A percentile compares a stretch with the other conserved stretches of the same genome.
Conservation (phyloP, 2,113 vertebrate genomes). For the Sinocyclocheilus anshuiensis region DNA sequence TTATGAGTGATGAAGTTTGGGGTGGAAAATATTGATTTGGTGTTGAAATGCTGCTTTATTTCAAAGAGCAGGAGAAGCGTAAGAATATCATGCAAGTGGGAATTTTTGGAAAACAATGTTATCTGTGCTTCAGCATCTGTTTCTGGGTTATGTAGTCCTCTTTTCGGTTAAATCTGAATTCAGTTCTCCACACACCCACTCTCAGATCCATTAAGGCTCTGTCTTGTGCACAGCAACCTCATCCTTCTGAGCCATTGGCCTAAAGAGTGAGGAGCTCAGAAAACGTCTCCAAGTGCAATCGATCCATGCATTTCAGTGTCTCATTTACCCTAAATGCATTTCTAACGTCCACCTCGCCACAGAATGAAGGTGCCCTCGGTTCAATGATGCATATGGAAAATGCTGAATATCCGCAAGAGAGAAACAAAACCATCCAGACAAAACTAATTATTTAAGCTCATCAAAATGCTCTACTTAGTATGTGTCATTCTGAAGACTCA, state of each 20-base stretch:
- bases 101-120: conserved; percentile 17
- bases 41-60: conserved; percentile 28
- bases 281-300: conserved; percentile 43
- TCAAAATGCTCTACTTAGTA: neutral
- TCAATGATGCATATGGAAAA: conserved; percentile 32
- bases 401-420: conserved; percentile 24
- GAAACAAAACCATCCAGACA: neutral
- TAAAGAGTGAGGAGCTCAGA: conserved; percentile 38
- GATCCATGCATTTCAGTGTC: conserved; percentile 53
- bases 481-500: neutral
- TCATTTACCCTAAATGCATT: conserved; percentile 52
- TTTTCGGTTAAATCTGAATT: neutral
- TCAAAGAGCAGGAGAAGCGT: neutral
- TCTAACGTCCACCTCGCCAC: conserved; percentile 43
- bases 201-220: conserved; percentile 42
- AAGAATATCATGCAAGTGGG: neutral
- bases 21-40: conserved; percentile 25
- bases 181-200: conserved; percentile 31
- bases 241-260: conserved; percentile 52
- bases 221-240: conserved; percentile 36
- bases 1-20: conserved; percentile 11
- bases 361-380: conserved; percentile 34
- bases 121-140: conserved; percentile 23
- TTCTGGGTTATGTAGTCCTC: conserved; percentile 22
- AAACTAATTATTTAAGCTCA: conserved; percentile 10